Evolutionary conservation across 2,888 invertebrate genomes (phyloP).

Genomic region (Eulithis prunata): DNA sequence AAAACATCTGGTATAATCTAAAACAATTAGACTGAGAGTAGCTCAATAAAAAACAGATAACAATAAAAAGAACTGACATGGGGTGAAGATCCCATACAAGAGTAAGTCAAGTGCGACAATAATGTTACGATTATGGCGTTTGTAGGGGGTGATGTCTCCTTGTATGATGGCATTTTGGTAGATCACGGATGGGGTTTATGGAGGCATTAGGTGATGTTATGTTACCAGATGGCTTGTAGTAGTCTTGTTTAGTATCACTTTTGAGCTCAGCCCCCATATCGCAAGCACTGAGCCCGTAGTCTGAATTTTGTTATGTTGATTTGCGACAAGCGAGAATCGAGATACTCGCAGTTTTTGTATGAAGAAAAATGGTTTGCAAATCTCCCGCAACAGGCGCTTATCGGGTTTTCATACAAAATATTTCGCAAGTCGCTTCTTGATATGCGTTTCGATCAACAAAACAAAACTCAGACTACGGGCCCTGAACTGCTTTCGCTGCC

Average conservation of each 20-base stretch:
- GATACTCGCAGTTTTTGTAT: no score
- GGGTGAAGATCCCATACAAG: conserved; percentile 49
- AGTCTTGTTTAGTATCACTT: background rate
- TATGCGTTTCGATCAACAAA: no score
- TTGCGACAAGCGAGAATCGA: no score
- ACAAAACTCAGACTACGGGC: no score
- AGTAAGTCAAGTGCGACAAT: conserved; percentile 40
- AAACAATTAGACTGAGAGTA: conserved; percentile 26
- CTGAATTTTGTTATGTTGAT: no score
- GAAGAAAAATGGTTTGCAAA: no score
- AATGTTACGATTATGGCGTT: conserved; percentile 41
- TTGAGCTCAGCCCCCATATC: no score
- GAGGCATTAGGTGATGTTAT: conserved; percentile 17
- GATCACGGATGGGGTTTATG: conserved; percentile 22
- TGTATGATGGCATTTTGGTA: conserved; percentile 18
- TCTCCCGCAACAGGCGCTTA: no score
- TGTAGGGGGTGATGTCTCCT: conserved; percentile 8
- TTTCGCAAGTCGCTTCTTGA: no score
- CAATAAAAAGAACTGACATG: conserved; percentile 24
- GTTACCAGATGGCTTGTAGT: conserved; percentile 15
- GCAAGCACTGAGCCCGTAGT: no score
- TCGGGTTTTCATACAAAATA: no score
- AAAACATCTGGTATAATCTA: conserved; percentile 24
- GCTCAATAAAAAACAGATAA: conserved; percentile 30
- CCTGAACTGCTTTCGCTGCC: no score